phyloP scores from a whole-genome alignment of 1,140 invertebrate genomes.

The Drosophila tristis region DNA sequence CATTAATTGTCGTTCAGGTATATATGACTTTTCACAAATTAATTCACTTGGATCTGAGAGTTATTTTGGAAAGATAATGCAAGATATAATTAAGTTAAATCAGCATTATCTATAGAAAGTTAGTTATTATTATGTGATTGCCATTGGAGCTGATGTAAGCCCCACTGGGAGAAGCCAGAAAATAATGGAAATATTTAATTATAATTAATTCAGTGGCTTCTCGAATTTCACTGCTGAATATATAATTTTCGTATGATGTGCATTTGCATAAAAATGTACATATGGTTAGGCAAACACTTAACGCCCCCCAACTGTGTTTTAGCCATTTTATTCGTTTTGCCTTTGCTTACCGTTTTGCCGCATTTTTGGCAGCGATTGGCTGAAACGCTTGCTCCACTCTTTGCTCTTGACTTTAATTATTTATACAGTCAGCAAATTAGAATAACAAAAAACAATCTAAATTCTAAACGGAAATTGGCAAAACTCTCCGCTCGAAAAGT shows the following conservation, averaged over 20 bases:
- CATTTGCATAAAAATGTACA: slow-evolving; percentile 42
- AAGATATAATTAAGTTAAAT: no score
- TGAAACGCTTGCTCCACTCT: not conserved
- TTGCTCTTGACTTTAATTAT: slow-evolving; percentile 44
- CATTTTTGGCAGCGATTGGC: slow-evolving; percentile 10
- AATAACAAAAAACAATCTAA: slow-evolving; percentile 72
- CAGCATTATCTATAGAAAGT: slow-evolving; percentile 1
- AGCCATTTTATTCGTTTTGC: slow-evolving; percentile 4
- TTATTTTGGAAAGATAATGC: no score
- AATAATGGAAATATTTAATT: slow-evolving; percentile 9
- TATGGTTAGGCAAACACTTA: slow-evolving; percentile 38
- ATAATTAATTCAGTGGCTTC: slow-evolving; percentile 27
- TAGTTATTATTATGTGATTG: slow-evolving; percentile 1
- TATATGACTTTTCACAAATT: no score
- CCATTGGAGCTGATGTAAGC: slow-evolving; percentile 8
- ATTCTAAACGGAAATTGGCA: slow-evolving; percentile 78
- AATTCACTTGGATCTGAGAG: no score
- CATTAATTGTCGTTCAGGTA: no score
- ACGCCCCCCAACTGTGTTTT: slow-evolving; percentile 41
- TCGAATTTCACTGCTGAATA: slow-evolving; percentile 54
- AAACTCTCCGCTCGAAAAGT: slow-evolving; percentile 32
- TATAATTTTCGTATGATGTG: slow-evolving; percentile 12
- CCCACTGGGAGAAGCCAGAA: not conserved
- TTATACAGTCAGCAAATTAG: slow-evolving; percentile 27
- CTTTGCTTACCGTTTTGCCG: slow-evolving; percentile 31